Conservation (phyloP, 2,113 vertebrate species). For the Mesoclemmys tuberculata region DNA sequence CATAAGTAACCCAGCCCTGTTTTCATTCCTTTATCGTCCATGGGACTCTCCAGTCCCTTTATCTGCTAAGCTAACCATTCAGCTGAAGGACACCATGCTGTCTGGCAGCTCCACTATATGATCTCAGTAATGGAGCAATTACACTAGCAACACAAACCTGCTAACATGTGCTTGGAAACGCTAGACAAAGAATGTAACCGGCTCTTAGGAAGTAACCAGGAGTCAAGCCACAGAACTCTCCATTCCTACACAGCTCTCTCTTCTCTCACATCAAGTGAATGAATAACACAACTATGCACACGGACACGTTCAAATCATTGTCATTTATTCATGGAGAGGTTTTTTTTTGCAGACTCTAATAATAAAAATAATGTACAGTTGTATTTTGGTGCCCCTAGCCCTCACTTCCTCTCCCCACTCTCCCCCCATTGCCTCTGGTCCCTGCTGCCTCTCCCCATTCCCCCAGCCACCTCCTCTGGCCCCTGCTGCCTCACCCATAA, state of each 20-base stretch:
- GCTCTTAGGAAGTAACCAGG: not conserved
- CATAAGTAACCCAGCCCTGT: not conserved
- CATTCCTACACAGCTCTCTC: constrained; percentile 25
- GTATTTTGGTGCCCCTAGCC: no score
- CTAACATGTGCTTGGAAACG: not conserved
- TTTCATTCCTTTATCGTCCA: not conserved
- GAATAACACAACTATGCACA: no score
- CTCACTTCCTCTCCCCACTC: no score
- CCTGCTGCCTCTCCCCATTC: no score
- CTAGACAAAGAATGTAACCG: not conserved
- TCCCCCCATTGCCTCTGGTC: no score
- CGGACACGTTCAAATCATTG: no score
- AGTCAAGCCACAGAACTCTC: constrained; percentile 42
- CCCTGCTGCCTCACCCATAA: no score
- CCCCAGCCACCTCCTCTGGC: no score
- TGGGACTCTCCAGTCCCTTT: not conserved
- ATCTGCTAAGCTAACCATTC: not conserved
- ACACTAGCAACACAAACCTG: not conserved
- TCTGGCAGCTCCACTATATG: not conserved
- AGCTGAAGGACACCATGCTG: not conserved
- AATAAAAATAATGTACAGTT: no score
- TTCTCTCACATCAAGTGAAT: constrained; percentile 47
- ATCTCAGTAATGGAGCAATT: not conserved
- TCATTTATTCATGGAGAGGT: no score
- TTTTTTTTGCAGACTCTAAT: no score